Evolutionary conservation across 2,888 invertebrate genomes (phyloP).

Genomic region (Pomacea canaliculata): DNA sequence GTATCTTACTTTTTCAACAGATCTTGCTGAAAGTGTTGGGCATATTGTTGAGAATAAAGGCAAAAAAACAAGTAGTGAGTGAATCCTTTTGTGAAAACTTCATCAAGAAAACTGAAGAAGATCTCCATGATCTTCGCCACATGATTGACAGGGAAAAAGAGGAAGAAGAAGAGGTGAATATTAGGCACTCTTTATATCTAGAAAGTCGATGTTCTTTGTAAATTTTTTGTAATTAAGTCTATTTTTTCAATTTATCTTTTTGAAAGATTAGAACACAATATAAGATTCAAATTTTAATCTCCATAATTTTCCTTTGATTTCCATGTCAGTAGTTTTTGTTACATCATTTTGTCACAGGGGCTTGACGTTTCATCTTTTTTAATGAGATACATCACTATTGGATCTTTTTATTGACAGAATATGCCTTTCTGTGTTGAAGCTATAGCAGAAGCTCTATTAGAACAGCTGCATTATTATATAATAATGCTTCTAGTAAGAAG

Average conservation of each 20-base stretch:
- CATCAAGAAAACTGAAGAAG: constrained; percentile 50
- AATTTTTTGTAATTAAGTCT: background rate
- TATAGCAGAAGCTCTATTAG: too few species aligned
- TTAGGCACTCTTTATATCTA: constrained; percentile 9
- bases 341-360: too few species aligned
- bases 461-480: too few species aligned
- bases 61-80: constrained; percentile 43
- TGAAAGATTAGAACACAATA: too few species aligned
- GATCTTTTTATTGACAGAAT: too few species aligned
- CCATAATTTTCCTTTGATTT: too few species aligned
- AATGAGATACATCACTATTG: too few species aligned
- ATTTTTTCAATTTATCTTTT: background rate
- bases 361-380: too few species aligned
- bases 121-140: constrained; percentile 45
- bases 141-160: constrained; percentile 49
- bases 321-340: too few species aligned
- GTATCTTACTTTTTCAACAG: constrained; percentile 30
- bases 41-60: constrained; percentile 47
- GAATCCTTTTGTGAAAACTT: constrained; percentile 48
- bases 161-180: constrained; percentile 50
- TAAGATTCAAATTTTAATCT: too few species aligned
- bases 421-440: too few species aligned
- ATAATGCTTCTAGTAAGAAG: too few species aligned
- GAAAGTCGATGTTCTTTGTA: constrained; percentile 6
- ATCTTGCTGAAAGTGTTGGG: constrained; percentile 48